These are phyloP conservation scores for Triplophysa rosa DNA, from an alignment of 2,113 vertebrate genomes.

Conservation along the genomic window DNA sequence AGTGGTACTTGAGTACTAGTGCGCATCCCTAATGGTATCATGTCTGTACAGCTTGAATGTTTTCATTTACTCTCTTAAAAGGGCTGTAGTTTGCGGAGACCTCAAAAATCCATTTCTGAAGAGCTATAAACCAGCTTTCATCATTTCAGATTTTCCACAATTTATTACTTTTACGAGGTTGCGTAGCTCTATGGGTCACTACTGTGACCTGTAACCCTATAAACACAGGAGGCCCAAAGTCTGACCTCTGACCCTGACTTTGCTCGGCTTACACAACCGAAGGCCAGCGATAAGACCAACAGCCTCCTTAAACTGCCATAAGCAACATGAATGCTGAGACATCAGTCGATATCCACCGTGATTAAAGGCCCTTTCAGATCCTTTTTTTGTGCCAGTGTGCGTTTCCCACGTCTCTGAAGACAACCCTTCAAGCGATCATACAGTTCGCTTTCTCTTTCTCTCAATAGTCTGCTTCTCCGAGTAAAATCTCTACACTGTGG, in stretches of 20 bases:
- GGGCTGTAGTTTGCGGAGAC: not conserved
- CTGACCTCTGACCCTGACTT: slow-evolving; percentile 29
- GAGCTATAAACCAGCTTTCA: not conserved
- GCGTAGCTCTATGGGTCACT: not conserved
- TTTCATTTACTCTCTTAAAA: slow-evolving; percentile 14
- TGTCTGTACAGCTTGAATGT: not conserved
- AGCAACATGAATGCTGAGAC: slow-evolving; percentile 9
- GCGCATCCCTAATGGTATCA: not conserved
- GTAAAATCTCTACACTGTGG: not conserved
- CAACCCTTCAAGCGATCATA: slow-evolving; percentile 4
- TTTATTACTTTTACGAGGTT: not conserved
- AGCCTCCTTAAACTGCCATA: slow-evolving; percentile 17
- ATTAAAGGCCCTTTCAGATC: not conserved
- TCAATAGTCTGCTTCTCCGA: not conserved
- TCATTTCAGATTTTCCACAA: slow-evolving; percentile 24
- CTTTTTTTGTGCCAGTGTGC: not conserved
- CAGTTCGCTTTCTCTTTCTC: slow-evolving; percentile 2
- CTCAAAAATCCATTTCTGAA: not conserved
- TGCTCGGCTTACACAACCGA: not conserved
- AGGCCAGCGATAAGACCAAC: slow-evolving; percentile 5
- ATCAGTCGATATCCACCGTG: slow-evolving; percentile 3
- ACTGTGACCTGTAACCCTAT: slow-evolving; percentile 27
- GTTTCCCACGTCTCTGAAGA: slow-evolving; percentile 31
- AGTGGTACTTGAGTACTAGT: not conserved
- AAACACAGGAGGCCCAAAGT: slow-evolving; percentile 12